Evolutionary conservation across 2,113 vertebrate species (phyloP).

Genomic region (Mastomys coucha): DNA sequence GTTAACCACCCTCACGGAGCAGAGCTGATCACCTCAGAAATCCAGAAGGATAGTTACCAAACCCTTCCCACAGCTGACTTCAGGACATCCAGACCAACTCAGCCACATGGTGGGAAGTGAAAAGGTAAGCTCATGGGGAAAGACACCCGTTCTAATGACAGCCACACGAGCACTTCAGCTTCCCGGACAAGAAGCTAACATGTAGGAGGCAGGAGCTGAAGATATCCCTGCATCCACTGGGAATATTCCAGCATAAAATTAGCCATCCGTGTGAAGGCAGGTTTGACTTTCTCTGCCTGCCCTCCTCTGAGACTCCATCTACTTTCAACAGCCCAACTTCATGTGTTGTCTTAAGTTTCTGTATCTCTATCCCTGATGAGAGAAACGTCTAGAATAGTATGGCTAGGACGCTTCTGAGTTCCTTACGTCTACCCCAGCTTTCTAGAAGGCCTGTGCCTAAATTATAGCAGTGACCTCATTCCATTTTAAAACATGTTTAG

Average conservation of each 20-base stretch:
- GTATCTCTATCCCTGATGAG: neutral
- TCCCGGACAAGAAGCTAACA: neutral
- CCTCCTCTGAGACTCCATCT: neutral
- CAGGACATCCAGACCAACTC: neutral
- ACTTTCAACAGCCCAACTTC: neutral
- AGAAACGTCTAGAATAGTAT: neutral
- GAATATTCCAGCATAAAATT: neutral
- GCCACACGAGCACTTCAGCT: neutral
- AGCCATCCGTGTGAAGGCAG: neutral
- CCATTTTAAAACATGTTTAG: conserved; percentile 22
- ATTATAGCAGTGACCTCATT: neutral
- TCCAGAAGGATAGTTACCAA: neutral
- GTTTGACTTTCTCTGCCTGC: neutral
- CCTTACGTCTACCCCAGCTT: neutral
- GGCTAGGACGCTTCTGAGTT: neutral
- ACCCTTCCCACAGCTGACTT: neutral
- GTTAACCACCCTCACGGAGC: neutral
- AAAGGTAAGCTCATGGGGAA: neutral
- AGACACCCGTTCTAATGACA: neutral
- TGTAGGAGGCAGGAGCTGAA: neutral
- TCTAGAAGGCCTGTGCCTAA: neutral
- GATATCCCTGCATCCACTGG: neutral
- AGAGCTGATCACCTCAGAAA: neutral
- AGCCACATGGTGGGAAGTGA: neutral
- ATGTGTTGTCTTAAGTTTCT: neutral